These are phyloP conservation scores for Oenanthe melanoleuca DNA, from an alignment of 2,113 vertebrate species.

Conservation along the genomic window DNA sequence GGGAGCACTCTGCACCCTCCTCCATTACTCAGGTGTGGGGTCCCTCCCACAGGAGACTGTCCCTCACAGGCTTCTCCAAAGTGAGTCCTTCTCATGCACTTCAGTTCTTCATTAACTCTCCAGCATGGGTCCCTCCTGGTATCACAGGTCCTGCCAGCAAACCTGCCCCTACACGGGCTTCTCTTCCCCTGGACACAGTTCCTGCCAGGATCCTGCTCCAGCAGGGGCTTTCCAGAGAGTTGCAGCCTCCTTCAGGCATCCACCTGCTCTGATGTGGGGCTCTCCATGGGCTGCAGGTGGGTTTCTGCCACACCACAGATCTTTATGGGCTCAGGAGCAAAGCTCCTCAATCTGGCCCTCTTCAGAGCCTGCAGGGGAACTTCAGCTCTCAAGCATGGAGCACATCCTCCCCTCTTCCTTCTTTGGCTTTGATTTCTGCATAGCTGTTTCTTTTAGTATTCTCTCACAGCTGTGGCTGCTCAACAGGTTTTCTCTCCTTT, in stretches of 20 bases:
- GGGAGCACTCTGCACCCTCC: background rate
- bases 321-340: background rate
- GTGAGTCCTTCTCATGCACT: background rate
- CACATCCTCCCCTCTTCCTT: background rate
- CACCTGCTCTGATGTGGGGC: background rate
- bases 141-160: background rate
- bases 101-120: too few species aligned
- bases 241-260: background rate
- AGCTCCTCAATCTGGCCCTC: background rate
- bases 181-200: background rate
- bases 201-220: background rate
- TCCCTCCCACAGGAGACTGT: fast-evolving
- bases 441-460: background rate
- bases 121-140: fast-evolving
- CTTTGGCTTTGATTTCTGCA: background rate
- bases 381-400: fast-evolving
- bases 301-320: too few species aligned
- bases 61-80: background rate
- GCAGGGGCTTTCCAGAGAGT: background rate
- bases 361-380: background rate
- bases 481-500: background rate
- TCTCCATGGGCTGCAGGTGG: background rate
- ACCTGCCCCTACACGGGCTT: background rate
- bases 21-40: fast-evolving
- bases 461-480: background rate